Conservation (phyloP, 2,797 vertebrate species). For the Choloepus didactylus region DNA sequence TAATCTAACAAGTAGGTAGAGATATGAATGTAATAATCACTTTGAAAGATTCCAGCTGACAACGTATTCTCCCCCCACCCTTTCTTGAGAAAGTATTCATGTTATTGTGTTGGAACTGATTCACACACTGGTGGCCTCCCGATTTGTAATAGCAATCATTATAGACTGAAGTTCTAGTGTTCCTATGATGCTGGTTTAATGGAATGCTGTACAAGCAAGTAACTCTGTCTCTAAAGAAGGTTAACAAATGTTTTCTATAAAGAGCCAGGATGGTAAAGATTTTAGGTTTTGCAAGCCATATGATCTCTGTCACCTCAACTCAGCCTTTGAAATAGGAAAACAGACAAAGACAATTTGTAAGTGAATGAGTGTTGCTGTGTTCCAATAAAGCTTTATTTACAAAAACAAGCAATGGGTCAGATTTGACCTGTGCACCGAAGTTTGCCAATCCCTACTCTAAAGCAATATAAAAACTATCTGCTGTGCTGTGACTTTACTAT, state of each 20-base stretch:
- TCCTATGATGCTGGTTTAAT: neutral
- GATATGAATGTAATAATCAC: slow-evolving; percentile 72
- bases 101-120: neutral
- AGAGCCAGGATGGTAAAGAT: slow-evolving; percentile 4
- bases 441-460: neutral
- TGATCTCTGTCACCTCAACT: neutral
- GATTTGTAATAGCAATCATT: neutral
- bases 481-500: neutral
- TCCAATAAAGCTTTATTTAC: slow-evolving; percentile 66
- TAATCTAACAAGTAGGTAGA: slow-evolving; percentile 71
- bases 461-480: neutral
- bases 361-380: neutral
- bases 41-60: slow-evolving; percentile 61
- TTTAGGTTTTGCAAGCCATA: neutral
- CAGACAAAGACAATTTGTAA: neutral
- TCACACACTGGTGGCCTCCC: neutral
- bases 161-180: neutral
- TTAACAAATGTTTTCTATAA: slow-evolving; percentile 31
- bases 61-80: neutral
- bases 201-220: neutral
- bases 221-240: slow-evolving; percentile 27
- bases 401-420: neutral
- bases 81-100: slow-evolving; percentile 58
- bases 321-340: slow-evolving; percentile 29
- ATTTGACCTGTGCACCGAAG: neutral